Percentiles rank a stretch among this genome's conserved stretches.
These are phyloP conservation scores for Patiria miniata DNA, from an alignment of 35 echinoderm and acorn worm genomes.

Conservation along the genomic window DNA sequence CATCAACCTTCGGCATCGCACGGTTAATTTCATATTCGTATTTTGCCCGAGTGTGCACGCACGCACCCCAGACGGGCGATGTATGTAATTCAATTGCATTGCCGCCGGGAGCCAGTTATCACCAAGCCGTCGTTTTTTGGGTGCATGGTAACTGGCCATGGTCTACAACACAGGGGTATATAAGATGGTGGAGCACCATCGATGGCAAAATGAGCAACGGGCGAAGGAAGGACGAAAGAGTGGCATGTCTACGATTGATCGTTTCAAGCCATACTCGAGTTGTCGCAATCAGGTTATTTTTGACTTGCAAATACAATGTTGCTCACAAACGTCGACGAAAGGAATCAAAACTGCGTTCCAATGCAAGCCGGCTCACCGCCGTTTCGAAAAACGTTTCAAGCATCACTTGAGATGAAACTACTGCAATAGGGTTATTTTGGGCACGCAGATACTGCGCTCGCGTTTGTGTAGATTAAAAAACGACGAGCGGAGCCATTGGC, in stretches of 20 bases:
- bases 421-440: too few species aligned
- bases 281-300: too few species aligned
- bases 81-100: conserved; percentile 14
- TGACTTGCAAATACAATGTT: too few species aligned
- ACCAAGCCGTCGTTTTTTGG: neutral
- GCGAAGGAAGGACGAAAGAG: neutral
- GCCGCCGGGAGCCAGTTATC: neutral
- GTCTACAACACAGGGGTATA: neutral
- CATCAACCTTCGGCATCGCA: conserved; percentile 8
- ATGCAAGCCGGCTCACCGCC: too few species aligned
- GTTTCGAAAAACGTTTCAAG: too few species aligned
- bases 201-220: neutral
- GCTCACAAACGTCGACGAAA: too few species aligned
- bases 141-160: neutral
- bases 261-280: neutral
- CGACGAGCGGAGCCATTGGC: too few species aligned
- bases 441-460: too few species aligned
- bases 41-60: neutral
- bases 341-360: too few species aligned
- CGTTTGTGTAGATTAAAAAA: too few species aligned
- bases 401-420: too few species aligned
- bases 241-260: neutral
- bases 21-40: conserved; percentile 26
- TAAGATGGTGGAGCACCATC: neutral
- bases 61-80: neutral